Percentiles rank a stretch among this genome's conserved stretches.
Conservation (phyloP, 37 sponge, comb jelly and placozoan species). For the Tethya wilhelma region DNA sequence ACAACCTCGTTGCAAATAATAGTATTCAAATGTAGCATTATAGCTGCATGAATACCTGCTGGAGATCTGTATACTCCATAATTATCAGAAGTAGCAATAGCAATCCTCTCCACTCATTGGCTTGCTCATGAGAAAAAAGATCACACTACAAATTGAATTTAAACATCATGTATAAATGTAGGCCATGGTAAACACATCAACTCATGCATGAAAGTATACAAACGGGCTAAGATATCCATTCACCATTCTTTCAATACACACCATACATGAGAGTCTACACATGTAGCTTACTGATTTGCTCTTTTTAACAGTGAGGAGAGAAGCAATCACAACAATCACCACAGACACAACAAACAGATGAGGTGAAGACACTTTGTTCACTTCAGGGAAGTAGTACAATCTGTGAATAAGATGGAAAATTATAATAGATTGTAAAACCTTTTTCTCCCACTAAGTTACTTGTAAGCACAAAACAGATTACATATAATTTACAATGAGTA, state of each 20-base stretch:
- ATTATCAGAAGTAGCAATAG: conserved; percentile 9
- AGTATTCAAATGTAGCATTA: too few relatives aligned
- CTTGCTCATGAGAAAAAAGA: conserved; percentile 7
- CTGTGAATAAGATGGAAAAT: too few relatives aligned
- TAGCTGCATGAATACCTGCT: conserved; percentile 9
- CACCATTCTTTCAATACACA: too few relatives aligned
- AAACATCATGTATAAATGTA: too few relatives aligned
- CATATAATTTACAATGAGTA: neutral
- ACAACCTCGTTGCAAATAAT: too few relatives aligned
- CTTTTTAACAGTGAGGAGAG: neutral
- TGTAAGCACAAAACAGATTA: too few relatives aligned
- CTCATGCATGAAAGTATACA: too few relatives aligned
- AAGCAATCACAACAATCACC: neutral
- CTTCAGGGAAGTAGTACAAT: neutral
- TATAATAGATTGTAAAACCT: too few relatives aligned
- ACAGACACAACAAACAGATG: neutral
- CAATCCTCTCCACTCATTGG: conserved; percentile 41
- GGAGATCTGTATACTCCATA: conserved; percentile 1
- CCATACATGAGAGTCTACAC: neutral
- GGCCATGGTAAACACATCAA: too few relatives aligned
- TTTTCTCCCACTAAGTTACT: too few relatives aligned
- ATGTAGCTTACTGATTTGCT: neutral
- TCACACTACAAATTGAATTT: too few relatives aligned
- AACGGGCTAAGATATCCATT: too few relatives aligned
- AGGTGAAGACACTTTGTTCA: neutral